Evolutionary conservation across 1,140 invertebrate species (phyloP).

Genomic region (Parasteatoda tepidariorum): DNA sequence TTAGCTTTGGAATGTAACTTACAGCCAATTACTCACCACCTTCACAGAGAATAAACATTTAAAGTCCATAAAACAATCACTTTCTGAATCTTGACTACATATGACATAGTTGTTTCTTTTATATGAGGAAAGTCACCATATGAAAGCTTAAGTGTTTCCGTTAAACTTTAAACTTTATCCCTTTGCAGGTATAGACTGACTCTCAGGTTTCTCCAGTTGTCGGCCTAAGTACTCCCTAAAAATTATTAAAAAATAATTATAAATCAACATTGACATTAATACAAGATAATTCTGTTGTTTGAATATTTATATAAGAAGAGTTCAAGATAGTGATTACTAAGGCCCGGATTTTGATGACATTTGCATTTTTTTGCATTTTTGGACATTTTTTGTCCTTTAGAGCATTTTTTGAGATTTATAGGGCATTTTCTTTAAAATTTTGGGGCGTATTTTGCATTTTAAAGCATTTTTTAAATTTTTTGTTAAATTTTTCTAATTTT

Average conservation of each 20-base stretch:
- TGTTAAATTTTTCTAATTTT: too few relatives aligned
- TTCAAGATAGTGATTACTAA: too few relatives aligned
- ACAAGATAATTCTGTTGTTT: background rate
- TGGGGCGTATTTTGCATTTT: too few relatives aligned
- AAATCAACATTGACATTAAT: background rate
- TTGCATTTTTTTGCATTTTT: too few relatives aligned
- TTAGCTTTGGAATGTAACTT: constrained; percentile 46
- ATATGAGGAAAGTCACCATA: background rate
- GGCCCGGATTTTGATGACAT: too few relatives aligned
- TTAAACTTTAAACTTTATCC: constrained; percentile 15
- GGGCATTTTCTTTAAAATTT: too few relatives aligned
- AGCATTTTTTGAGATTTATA: background rate
- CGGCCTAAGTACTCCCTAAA: constrained; percentile 95
- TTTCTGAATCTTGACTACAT: constrained; percentile 18
- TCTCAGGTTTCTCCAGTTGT: constrained; percentile 87
- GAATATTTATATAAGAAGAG: background rate
- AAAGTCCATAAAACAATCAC: too few relatives aligned
- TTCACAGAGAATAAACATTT: too few relatives aligned
- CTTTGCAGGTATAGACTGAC: constrained; percentile 41
- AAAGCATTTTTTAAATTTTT: too few relatives aligned
- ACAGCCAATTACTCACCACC: too few relatives aligned
- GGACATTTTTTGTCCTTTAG: too few relatives aligned
- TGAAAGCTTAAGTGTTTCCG: background rate
- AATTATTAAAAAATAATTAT: constrained; percentile 52
- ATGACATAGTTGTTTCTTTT: constrained; percentile 4